Evolutionary conservation across 2,113 vertebrate genomes (phyloP).

Genomic region (Eurystomus gularis): DNA sequence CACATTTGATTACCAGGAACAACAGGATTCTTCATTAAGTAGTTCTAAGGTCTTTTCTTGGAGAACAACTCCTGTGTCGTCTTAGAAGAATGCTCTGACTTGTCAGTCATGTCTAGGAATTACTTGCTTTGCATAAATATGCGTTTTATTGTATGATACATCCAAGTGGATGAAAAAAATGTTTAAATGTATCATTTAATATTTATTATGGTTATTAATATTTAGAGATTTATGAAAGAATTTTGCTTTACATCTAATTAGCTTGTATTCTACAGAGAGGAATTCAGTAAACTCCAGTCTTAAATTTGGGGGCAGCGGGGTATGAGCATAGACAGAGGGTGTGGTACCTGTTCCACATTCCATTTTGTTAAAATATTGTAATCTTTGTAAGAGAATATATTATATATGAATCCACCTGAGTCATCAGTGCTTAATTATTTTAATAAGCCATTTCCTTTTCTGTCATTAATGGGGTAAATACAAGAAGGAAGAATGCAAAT

Average conservation of each 20-base stretch:
- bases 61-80: neutral
- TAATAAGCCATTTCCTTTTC: neutral
- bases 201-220: neutral
- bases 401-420: neutral
- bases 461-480: fast-evolving
- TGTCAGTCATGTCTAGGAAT: neutral
- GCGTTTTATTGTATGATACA: neutral
- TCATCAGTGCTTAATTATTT: neutral
- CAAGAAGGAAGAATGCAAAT: neutral
- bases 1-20: neutral
- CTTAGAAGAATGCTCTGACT: neutral
- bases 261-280: neutral
- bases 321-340: neutral
- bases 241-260: neutral
- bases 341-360: neutral
- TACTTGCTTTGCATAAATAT: neutral
- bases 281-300: neutral
- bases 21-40: neutral
- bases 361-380: neutral
- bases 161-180: neutral
- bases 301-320: neutral
- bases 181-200: neutral
- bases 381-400: neutral
- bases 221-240: neutral
- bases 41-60: neutral